Base-by-base conservation (phyloP, 35 echinoderm and acorn worm species). In the Apostichopus parvimensis region DNA sequence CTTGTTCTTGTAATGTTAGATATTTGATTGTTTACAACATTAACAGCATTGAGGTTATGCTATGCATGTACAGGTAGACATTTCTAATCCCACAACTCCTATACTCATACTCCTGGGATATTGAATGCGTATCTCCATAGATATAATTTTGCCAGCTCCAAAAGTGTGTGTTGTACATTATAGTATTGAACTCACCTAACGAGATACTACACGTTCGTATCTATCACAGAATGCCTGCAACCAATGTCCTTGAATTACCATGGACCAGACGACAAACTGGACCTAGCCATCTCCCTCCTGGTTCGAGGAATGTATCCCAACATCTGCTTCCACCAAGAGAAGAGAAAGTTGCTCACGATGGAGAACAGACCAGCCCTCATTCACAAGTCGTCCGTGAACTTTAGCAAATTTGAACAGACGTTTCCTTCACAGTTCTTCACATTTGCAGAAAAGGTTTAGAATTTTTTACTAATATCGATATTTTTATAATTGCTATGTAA, bases 371-470 rank as follows among this genome's bases (percentile, higher is more conserved):
- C 95, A 1, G 97, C 97, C 11, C 97, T 99, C 64, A 99, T 99
- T 71, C 97, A 99, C 83, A 99, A 99, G 72, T 93, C 93, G 0
- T 99, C 97, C 9, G 95, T 99, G 77, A 99, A 99, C 85, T 99
- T 91, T 87, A 96, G 95, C 97, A 99, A 99, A 71, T 96, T 95
- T 88, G 97, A 99, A 0, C 97, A 99, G 95, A 52, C 26, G 5
- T 99, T 99, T 77, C 97, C 97, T 11, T 94, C 95, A 6, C 97
- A 94, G 9, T 98, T 96, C 82, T 98, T 98, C 65, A 91, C 93
- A 55, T 98, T 98, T 91, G 91, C 90, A 18, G 97, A 98, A 78
- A 98, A 98, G 94, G 97, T 98, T 60, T 54, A 78, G 54, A 84
- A 55, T 15, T 52, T 80, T 34, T 8, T 5, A 54, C 55, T 2